Evolutionary conservation across 1,140 invertebrate genomes (phyloP).

Genomic region (Drosophila serrata): DNA sequence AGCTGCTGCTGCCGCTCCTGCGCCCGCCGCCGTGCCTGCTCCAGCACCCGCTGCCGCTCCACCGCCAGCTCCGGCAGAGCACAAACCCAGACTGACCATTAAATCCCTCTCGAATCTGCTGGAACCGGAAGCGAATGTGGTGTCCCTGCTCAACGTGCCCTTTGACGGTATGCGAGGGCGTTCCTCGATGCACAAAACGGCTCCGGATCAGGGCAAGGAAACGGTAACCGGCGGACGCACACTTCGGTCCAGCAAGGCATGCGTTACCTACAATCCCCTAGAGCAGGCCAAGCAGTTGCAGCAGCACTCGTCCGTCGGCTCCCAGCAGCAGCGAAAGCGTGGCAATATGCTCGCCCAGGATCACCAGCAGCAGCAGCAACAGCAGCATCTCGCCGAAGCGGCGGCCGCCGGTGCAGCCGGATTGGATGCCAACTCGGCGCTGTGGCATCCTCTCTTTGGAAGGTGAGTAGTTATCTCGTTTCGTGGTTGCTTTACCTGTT

Average conservation of each 20-base stretch:
- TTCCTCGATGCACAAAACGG: slow-evolving; percentile 44
- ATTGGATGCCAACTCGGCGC: slow-evolving; percentile 87
- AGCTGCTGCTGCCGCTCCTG: slow-evolving; percentile 13
- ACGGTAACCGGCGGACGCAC: slow-evolving; percentile 55
- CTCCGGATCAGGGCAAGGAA: slow-evolving; percentile 46
- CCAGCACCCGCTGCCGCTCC: slow-evolving; percentile 8
- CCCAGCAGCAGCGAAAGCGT: slow-evolving; percentile 58
- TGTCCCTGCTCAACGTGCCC: slow-evolving; percentile 70
- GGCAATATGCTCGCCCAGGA: slow-evolving; percentile 57
- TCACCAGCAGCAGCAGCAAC: slow-evolving; percentile 59
- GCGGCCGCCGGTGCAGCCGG: slow-evolving; percentile 37
- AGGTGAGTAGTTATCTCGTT: slow-evolving; percentile 86
- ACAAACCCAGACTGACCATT: slow-evolving; percentile 87
- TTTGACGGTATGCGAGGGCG: slow-evolving; percentile 62
- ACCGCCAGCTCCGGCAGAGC: slow-evolving; percentile 66
- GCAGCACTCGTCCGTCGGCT: slow-evolving; percentile 23
- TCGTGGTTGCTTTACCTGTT: background rate
- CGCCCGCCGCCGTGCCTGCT: slow-evolving; percentile 12
- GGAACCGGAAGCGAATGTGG: slow-evolving; percentile 85
- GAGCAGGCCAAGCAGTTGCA: slow-evolving; percentile 66
- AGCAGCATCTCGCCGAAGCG: slow-evolving; percentile 56
- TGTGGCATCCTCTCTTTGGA: slow-evolving; percentile 90
- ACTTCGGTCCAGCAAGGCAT: slow-evolving; percentile 69
- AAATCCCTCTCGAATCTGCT: slow-evolving; percentile 88
- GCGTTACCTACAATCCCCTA: slow-evolving; percentile 66